Base-by-base conservation (phyloP, 2,888 invertebrate genomes). In the Pristionchus japonicus region DNA sequence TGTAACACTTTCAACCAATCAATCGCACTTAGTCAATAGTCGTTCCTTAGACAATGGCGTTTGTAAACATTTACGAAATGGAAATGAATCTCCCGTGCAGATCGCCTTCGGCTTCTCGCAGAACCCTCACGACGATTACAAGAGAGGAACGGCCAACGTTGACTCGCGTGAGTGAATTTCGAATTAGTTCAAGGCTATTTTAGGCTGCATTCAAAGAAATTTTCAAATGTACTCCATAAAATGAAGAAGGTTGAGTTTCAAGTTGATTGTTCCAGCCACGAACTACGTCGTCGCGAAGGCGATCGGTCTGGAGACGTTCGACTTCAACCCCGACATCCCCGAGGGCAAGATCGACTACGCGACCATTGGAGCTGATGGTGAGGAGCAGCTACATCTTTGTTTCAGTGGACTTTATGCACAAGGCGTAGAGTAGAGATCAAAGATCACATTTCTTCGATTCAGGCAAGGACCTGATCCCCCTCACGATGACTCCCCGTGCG, bases 291-390 rank as follows among this genome's bases (percentile, higher is more conserved):
- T 91, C 64, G 91, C 91, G 6, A 87, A 89, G 43, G 89, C 91
- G 37, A 90, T 90, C 57, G 90, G 91, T n/a, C 88, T 92, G n/a
- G 31, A 47, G 15, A 88, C 90, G 49, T 91, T 91, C 90, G 88
- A 89, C 47, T 88, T 88, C 7, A 90, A 91, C 84, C 89, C 88
- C 70, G 88, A 89, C n/a, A 88, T 90, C 31, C 89, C 90, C 1
- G 92, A 92, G 88, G 92, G 92, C 86, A 89, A 89, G 43, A 88
- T 93, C 70, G 92, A 92, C 89, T 92, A 92, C 88, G 92, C 91
- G 4, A 89, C 91, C 57, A 86, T 92, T 40, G 27, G 11, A 23
- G 67, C 85, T 43, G 52, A 86, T n/a, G 86, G 86, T 86, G n/a
- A 15, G 49, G n/a, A n/a, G n/a, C n/a, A n/a, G n/a, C n/a, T n/a